phyloP scores from a whole-genome alignment of 2,797 vertebrate species.

The Esox lucius region DNA sequence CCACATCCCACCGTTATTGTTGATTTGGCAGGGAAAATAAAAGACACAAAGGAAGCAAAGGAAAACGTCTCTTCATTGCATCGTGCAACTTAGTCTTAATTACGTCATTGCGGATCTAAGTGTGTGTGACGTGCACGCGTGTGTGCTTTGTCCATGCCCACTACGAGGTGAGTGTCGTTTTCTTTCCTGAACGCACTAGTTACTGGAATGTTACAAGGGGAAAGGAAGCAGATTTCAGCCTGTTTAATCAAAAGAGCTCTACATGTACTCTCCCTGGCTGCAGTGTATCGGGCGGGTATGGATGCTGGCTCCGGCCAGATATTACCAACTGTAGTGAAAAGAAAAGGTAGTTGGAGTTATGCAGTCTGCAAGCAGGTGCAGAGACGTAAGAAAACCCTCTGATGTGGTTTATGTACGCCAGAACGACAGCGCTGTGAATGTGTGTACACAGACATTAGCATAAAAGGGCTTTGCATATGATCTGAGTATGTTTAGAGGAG shows the following conservation, averaged over 20 bases:
- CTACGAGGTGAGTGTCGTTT: constrained; percentile 5
- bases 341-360: constrained; percentile 12
- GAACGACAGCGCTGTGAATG: constrained; percentile 48
- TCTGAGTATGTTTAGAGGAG: constrained; percentile 56
- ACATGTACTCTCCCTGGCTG: constrained; percentile 24
- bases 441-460: constrained; percentile 62
- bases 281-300: neutral
- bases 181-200: constrained; percentile 30
- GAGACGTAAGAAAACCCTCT: constrained; percentile 32
- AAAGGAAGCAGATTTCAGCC: constrained; percentile 51
- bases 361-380: constrained; percentile 39
- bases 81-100: constrained; percentile 45
- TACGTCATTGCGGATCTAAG: constrained; percentile 53
- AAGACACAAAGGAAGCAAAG: neutral
- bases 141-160: neutral
- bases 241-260: constrained; percentile 46
- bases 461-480: constrained; percentile 70
- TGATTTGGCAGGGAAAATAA: constrained; percentile 47
- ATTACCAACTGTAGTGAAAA: neutral
- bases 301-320: neutral
- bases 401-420: constrained; percentile 57
- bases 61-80: constrained; percentile 35
- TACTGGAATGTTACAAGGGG: constrained; percentile 52
- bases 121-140: neutral
- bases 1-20: constrained; percentile 46